phyloP scores from a whole-genome alignment of 1,140 invertebrate genomes.

The Bombus balteatus region DNA sequence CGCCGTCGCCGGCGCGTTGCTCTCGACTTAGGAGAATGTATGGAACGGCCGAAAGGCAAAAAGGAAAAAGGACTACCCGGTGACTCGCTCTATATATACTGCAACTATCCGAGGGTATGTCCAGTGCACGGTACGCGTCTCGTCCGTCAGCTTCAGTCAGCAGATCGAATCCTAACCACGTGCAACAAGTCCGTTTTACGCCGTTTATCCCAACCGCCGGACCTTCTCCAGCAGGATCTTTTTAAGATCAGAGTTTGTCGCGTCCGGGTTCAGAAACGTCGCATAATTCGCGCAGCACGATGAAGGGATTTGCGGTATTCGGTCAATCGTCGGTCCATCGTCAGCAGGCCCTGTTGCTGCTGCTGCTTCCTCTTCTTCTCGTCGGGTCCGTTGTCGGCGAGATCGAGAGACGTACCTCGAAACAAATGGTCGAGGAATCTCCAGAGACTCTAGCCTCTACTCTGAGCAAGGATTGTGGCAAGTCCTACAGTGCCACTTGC shows the following conservation, averaged over 20 bases:
- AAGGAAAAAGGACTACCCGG: slow-evolving; percentile 77
- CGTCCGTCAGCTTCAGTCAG: slow-evolving; percentile 61
- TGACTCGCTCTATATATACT: slow-evolving; percentile 81
- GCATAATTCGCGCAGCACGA: background rate
- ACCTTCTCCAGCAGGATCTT: slow-evolving; percentile 10
- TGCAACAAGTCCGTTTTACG: slow-evolving; percentile 4
- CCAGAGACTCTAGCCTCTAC: slow-evolving; percentile 64
- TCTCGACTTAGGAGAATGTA: slow-evolving; percentile 79
- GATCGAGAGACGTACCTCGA: slow-evolving; percentile 73
- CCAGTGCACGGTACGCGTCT: slow-evolving; percentile 78
- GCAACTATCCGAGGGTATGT: slow-evolving; percentile 74
- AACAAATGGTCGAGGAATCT: slow-evolving; percentile 74
- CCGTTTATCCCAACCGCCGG: background rate
- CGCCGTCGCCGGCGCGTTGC: slow-evolving; percentile 57
- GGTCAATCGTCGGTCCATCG: slow-evolving; percentile 15
- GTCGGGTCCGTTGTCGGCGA: slow-evolving; percentile 65
- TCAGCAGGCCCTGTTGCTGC: background rate
- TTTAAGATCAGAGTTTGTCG: background rate
- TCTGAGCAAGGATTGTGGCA: slow-evolving; percentile 86
- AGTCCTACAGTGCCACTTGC: slow-evolving; percentile 89
- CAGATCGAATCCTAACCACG: slow-evolving; percentile 34
- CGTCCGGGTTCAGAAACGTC: background rate
- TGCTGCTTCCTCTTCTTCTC: slow-evolving; percentile 44
- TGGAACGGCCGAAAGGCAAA: slow-evolving; percentile 77
- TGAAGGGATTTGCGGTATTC: slow-evolving; percentile 43